These are phyloP conservation scores for Phrynosoma blainvillii DNA, from an alignment of 2,113 vertebrate genomes.

Conservation along the genomic window DNA sequence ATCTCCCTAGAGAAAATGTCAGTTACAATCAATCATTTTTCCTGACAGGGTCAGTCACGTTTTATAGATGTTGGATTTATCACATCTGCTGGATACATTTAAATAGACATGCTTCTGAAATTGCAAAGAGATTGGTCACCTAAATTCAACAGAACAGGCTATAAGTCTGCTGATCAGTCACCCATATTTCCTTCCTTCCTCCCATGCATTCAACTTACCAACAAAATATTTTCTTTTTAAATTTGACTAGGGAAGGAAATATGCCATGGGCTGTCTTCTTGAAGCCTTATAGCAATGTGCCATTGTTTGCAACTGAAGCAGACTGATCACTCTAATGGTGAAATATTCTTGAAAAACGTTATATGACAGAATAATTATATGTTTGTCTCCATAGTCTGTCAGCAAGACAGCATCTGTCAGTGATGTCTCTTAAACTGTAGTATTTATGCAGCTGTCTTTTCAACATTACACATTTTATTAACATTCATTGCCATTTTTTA, in stretches of 20 bases:
- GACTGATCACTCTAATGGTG: neutral
- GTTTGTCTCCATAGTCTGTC: constrained; percentile 25
- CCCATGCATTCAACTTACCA: constrained; percentile 18
- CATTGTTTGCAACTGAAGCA: constrained; percentile 28
- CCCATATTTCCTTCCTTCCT: constrained; percentile 24
- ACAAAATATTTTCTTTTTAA: neutral
- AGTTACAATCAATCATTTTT: neutral
- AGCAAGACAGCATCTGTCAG: constrained; percentile 17
- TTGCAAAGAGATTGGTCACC: neutral
- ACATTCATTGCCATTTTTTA: neutral
- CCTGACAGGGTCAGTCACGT: neutral
- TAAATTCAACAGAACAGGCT: neutral
- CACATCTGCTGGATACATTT: constrained; percentile 5
- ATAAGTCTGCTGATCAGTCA: neutral
- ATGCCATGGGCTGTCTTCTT: constrained; percentile 8
- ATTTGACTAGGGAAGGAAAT: constrained; percentile 16
- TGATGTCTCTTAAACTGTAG: constrained; percentile 28
- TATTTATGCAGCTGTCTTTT: constrained; percentile 34
- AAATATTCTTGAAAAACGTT: constrained; percentile 43
- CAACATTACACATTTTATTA: constrained; percentile 3
- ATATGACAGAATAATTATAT: neutral
- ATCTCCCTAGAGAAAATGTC: neutral
- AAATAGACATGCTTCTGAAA: neutral
- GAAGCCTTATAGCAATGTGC: constrained; percentile 12
- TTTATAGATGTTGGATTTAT: neutral